These are phyloP conservation scores for Anguilla obscura DNA, from an alignment of 2,797 vertebrate species.

Conservation along the genomic window DNA sequence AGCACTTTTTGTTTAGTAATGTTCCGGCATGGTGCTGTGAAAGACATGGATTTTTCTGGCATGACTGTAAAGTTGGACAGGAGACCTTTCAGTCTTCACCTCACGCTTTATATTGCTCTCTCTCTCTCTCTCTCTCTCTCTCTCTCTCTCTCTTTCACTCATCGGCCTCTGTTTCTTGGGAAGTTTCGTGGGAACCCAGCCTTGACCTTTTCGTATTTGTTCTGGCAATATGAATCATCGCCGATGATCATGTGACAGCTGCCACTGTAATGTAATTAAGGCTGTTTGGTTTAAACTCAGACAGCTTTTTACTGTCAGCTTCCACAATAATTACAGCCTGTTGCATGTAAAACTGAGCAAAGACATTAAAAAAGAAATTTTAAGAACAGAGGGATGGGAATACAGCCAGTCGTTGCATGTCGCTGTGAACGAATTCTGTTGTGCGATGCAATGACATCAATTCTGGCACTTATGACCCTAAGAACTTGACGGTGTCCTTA, in stretches of 20 bases:
- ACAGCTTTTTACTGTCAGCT: background rate
- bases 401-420: background rate
- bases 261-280: background rate
- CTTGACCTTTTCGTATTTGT: constrained; percentile 14
- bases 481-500: background rate
- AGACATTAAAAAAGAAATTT: background rate
- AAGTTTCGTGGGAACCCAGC: constrained; percentile 8
- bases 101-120: background rate
- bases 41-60: background rate
- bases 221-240: constrained; percentile 15
- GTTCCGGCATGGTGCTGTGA: background rate
- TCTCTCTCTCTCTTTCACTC: background rate
- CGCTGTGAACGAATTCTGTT: background rate
- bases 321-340: background rate
- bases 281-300: background rate
- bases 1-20: background rate
- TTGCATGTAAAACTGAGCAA: background rate
- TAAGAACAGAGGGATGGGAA: background rate
- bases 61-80: background rate
- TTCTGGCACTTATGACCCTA: background rate
- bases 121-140: background rate
- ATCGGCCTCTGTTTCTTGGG: background rate
- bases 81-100: background rate
- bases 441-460: background rate
- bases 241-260: background rate